A percentile compares a stretch with the other conserved stretches of the same genome.
phyloP scores from a whole-genome alignment of 2,797 vertebrate genomes.

The Graptemys geographica region DNA sequence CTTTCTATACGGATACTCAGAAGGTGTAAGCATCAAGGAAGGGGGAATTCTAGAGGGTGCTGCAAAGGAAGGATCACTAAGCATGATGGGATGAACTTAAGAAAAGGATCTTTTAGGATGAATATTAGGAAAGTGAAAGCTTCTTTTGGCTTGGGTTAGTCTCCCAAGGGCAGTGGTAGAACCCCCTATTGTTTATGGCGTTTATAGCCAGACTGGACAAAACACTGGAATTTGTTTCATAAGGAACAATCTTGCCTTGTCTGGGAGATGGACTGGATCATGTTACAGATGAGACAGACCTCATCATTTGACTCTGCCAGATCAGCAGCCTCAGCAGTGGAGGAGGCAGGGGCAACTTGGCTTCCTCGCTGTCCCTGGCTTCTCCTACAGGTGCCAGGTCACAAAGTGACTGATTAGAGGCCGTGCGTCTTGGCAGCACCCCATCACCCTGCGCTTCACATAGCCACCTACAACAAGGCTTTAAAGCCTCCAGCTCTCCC shows the following conservation, averaged over 20 bases:
- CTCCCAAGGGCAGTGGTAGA: not conserved
- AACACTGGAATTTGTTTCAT: accelerated
- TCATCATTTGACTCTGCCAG: not conserved
- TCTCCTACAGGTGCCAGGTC: not conserved
- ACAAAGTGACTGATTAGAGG: not conserved
- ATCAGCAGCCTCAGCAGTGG: not conserved
- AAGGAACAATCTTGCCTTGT: not conserved
- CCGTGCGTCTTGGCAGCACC: not conserved
- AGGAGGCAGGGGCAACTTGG: not conserved
- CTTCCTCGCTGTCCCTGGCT: not conserved
- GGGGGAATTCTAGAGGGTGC: not conserved
- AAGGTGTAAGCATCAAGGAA: accelerated
- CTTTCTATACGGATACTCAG: not conserved
- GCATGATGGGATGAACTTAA: not conserved
- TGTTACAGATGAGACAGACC: not conserved
- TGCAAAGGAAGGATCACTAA: not conserved
- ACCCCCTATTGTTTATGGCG: not conserved
- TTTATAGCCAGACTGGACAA: not conserved
- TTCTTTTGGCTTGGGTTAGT: not conserved
- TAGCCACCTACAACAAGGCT: not conserved
- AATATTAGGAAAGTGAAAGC: not conserved
- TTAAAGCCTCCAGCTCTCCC: not conserved
- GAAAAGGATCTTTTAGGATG: not conserved
- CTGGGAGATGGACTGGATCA: not conserved
- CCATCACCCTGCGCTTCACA: not conserved